Evolutionary conservation across 2,113 vertebrate species (phyloP).

Genomic region (Podarcis raffonei): DNA sequence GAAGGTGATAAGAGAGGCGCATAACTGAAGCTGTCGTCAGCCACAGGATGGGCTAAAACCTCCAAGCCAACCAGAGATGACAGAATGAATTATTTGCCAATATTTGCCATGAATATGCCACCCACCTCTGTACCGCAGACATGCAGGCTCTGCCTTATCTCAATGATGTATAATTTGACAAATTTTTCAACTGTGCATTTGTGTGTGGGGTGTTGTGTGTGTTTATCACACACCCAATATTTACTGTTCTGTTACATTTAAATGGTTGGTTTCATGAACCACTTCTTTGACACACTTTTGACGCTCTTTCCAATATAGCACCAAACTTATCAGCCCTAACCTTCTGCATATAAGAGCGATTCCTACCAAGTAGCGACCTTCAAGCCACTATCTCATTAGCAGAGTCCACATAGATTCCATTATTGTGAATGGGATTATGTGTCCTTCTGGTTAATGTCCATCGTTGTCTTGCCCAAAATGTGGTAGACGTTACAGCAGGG

Average conservation of each 20-base stretch:
- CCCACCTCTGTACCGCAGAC: background rate
- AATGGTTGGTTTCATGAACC: background rate
- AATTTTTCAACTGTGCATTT: background rate
- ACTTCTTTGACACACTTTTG: background rate
- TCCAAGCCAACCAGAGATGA: slow-evolving; percentile 9
- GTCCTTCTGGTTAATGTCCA: background rate
- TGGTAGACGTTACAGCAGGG: background rate
- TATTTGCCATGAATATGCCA: background rate
- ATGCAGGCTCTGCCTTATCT: background rate
- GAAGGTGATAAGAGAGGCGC: slow-evolving; percentile 25
- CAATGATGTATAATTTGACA: background rate
- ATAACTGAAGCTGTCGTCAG: slow-evolving; percentile 26
- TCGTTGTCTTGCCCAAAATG: background rate
- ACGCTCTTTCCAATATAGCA: background rate
- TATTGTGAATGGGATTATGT: background rate
- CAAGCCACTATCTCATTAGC: background rate
- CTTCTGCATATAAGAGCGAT: background rate
- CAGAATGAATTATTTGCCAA: slow-evolving; percentile 10
- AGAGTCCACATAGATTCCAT: background rate
- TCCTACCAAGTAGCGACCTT: background rate
- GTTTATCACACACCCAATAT: background rate
- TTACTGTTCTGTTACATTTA: background rate
- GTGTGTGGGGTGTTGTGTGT: background rate
- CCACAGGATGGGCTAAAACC: background rate
- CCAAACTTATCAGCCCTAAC: background rate